Percentiles rank a stretch among this genome's conserved stretches.
phyloP scores from a whole-genome alignment of 23 tunicate species.

The Clavelina lepadiformis region DNA sequence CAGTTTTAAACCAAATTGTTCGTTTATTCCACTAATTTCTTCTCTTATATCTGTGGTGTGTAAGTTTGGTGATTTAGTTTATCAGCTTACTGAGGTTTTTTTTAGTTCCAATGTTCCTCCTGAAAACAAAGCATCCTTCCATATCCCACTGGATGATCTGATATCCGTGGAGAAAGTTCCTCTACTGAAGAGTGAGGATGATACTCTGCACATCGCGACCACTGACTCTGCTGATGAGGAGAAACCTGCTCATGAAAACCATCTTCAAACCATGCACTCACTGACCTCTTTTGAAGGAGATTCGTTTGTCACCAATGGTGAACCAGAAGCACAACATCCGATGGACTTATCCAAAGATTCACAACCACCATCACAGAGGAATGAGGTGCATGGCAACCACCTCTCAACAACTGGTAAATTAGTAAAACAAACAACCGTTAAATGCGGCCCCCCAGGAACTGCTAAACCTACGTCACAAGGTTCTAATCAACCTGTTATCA shows the following conservation, averaged over 20 bases:
- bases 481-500: background rate
- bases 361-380: too few relatives aligned
- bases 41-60: background rate
- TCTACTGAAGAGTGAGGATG: background rate
- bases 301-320: background rate
- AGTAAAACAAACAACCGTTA: background rate
- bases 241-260: background rate
- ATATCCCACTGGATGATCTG: slow-evolving; percentile 45
- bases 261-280: background rate
- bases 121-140: slow-evolving; percentile 17
- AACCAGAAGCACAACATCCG: slow-evolving; percentile 13
- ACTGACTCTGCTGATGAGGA: too few relatives aligned
- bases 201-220: too few relatives aligned
- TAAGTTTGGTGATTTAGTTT: background rate
- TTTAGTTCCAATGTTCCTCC: background rate
- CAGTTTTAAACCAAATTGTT: background rate
- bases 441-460: background rate
- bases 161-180: slow-evolving; percentile 23
- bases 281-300: background rate
- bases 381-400: too few relatives aligned
- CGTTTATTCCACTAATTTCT: background rate
- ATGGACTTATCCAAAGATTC: slow-evolving; percentile 15
- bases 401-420: too few relatives aligned
- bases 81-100: background rate
- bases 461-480: slow-evolving; percentile 1